phyloP scores from a whole-genome alignment of 2,113 vertebrate genomes.

The Mus musculus region DNA sequence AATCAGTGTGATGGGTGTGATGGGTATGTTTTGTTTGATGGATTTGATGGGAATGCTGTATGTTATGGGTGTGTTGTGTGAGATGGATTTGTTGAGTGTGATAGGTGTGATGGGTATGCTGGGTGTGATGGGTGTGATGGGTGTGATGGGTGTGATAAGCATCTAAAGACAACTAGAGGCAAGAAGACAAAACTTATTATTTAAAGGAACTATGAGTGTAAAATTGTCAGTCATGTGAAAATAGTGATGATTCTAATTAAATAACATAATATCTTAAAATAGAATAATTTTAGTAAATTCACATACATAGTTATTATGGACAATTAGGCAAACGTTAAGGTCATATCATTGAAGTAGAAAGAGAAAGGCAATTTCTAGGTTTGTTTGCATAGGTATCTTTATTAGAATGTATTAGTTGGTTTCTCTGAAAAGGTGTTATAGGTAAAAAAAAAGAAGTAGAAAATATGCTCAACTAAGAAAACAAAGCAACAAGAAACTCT shows the following conservation, averaged over 20 bases:
- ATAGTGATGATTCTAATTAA: neutral
- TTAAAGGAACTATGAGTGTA: neutral
- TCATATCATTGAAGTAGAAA: neutral
- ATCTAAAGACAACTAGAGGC: neutral
- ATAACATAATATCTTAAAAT: neutral
- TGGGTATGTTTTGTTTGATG: too few relatives aligned
- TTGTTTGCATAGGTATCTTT: neutral
- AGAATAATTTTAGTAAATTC: neutral
- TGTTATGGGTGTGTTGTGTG: accelerated
- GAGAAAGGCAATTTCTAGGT: neutral
- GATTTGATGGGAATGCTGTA: too few relatives aligned
- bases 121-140: accelerated
- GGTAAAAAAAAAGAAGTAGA: neutral
- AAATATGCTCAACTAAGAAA: neutral
- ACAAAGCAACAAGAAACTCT: neutral
- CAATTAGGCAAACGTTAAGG: neutral
- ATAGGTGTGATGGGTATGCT: neutral
- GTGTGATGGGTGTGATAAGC: neutral
- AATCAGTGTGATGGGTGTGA: neutral
- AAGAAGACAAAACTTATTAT: neutral
- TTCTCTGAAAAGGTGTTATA: neutral
- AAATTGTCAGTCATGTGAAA: neutral
- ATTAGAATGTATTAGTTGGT: neutral
- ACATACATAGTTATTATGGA: too few relatives aligned
- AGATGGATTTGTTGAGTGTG: neutral